Evolutionary conservation across 2,113 vertebrate genomes (phyloP), one percentile per base, ranked within the genome.

Genomic region (Geococcyx californianus): DNA sequence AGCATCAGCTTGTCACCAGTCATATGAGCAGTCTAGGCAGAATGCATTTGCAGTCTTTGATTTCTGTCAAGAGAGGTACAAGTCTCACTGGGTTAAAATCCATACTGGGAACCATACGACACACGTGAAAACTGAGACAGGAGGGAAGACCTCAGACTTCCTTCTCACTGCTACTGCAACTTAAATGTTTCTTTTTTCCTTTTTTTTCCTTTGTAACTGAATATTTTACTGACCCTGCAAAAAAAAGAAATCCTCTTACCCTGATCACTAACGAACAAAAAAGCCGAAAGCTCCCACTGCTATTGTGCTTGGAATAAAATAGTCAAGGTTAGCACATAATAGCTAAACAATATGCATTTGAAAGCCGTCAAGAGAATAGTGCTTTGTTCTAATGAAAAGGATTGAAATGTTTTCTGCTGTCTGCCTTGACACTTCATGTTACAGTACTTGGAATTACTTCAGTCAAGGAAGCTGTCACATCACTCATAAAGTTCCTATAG

Each of bases 331-430:
- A 94, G 93, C 75, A 66, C 74, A 75, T 94, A 95, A 94, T 92
- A 95, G 94, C 96, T 92, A 96, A 96, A 96, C 95, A 96, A 95
- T 96, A 96, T 94, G 96, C 95, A 94, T 96, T 84, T 95, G 95
- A 96, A 96, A 96, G 93, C 91, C 82, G 12, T 84, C 94, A 94
- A 70, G 94, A 95, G 96, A 96, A 91, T 95, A 96, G 70, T 16
- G 81, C 94, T 96, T 97, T 94, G 95, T 96, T 96, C 93, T 96
- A 94, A 94, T 92, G 96, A 95, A 95, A 97, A 96, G 96, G 90
- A 95, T 96, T 96, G 96, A 96, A 95, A 93, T 82, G 77, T 92
- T 97, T 96, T 94, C 96, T 91, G 23, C 93, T 94, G 91, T 93
- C 94, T 93, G 83, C 93, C 95, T 96, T 95, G 96, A 97, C 95